Base-by-base conservation (phyloP, 2,113 vertebrate genomes). In the Aviceda subcristata region DNA sequence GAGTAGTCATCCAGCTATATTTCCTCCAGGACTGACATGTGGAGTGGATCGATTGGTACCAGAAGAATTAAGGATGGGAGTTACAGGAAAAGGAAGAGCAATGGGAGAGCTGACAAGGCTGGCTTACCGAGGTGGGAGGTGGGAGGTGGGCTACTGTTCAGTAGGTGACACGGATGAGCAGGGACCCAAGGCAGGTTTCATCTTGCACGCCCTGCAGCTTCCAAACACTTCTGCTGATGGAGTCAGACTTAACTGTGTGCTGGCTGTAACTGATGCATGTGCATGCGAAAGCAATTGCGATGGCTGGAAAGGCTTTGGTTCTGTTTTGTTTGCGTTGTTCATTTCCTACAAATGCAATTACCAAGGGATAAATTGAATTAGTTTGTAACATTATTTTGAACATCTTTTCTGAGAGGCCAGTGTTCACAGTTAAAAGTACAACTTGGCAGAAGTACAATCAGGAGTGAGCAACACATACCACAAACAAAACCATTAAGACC, bases 321-420 rank as follows among this genome's bases (percentile, higher is more conserved):
- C 86, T 83, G 77, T 92, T 97, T 96, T 96, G 94, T 97, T 96
- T 96, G 96, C 15, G 0, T 91, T 96, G 80, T 90, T 95, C 92
- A 96, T 97, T 97, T 96, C 96, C 97, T 98, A 96, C 94, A 97
- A 97, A 96, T 97, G 89, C 50, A 97, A 96, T 97, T 97, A 97
- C 96, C 74, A 94, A 69, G 81, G 83, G 94, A 97, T 94, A 95
- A 97, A 97, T 96, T 96, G 86, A 97, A 98, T 97, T 97, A 97
- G 83, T 76, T 96, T 92, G 95, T 91, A 97, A 91, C 45, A 9
- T 96, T 96, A 87, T 96, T 97, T 96, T 97, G 90, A 97, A 92
- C 77, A 91, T 94, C 92, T 94, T 78, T 96, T 97, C 94, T 86
- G 90, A 91, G 87, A 97, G 87, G 86, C 91, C 92, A 92, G 51